phyloP scores from a whole-genome alignment of 2,888 invertebrate species.

The Apoderus coryli region DNA sequence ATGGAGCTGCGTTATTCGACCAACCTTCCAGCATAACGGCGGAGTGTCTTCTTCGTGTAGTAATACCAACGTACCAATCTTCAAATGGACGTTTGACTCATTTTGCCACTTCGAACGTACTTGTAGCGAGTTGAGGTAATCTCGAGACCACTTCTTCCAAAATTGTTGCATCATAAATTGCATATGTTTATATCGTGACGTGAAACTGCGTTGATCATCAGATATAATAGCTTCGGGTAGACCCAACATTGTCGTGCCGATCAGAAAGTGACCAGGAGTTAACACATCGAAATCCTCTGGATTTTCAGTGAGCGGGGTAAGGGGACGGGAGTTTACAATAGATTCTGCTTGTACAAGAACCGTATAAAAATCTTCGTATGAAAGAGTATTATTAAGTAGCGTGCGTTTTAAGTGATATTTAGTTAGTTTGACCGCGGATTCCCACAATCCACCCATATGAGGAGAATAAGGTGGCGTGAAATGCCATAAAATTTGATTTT shows the following conservation, averaged over 20 bases:
- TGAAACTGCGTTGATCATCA: slow-evolving; percentile 8
- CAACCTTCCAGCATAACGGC: slow-evolving; percentile 12
- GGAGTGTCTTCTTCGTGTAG: slow-evolving; percentile 13
- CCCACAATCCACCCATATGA: no score
- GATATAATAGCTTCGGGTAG: slow-evolving; percentile 14
- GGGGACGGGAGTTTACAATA: no score
- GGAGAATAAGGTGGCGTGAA: slow-evolving; percentile 23
- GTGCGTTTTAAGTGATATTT: slow-evolving; percentile 21
- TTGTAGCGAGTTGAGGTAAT: slow-evolving; percentile 18
- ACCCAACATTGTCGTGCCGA: slow-evolving; percentile 15
- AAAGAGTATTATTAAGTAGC: slow-evolving; percentile 16
- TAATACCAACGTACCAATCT: slow-evolving; percentile 8
- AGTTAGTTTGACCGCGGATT: no score
- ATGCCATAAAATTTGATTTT: slow-evolving; percentile 17
- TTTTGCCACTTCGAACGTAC: slow-evolving; percentile 13
- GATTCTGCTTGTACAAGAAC: slow-evolving; percentile 22
- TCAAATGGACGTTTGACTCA: slow-evolving; percentile 1
- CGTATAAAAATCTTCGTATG: slow-evolving; percentile 23
- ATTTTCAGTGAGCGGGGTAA: no score
- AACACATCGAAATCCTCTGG: no score
- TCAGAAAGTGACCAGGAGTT: no score
- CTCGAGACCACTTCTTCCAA: slow-evolving; percentile 16
- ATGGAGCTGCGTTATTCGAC: slow-evolving; percentile 9
- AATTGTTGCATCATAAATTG: slow-evolving; percentile 16
- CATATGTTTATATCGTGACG: slow-evolving; percentile 16